Percentiles rank a stretch among this genome's conserved stretches.
These are phyloP conservation scores for Engraulis encrasicolus DNA, from an alignment of 2,113 vertebrate genomes.

Conservation along the genomic window DNA sequence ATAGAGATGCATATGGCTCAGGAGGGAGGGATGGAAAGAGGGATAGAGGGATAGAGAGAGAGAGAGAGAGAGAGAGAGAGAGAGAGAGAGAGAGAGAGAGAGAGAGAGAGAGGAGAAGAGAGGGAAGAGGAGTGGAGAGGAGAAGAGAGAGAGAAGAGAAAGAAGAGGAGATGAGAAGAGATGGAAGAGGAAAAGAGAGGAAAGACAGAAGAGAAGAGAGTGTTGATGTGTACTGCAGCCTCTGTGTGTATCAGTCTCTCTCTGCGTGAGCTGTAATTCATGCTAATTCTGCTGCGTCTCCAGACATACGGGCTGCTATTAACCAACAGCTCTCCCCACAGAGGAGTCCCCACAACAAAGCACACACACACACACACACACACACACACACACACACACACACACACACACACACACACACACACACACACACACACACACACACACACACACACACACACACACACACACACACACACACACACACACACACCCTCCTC, in stretches of 20 bases:
- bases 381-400: too few relatives aligned
- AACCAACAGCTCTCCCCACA: conserved; percentile 36
- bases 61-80: conserved; percentile 18
- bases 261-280: conserved; percentile 40
- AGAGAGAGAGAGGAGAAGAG: conserved; percentile 28
- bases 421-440: too few relatives aligned
- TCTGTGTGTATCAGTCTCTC: conserved; percentile 27
- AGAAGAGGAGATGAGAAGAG: not conserved
- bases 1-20: too few relatives aligned
- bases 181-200: not conserved
- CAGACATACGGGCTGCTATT: conserved; percentile 24
- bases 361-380: too few relatives aligned
- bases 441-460: too few relatives aligned
- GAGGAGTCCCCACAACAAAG: conserved; percentile 34
- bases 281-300: conserved; percentile 31
- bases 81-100: conserved; percentile 18
- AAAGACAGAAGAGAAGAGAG: conserved; percentile 26
- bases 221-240: conserved; percentile 31
- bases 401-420: too few relatives aligned
- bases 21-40: too few relatives aligned
- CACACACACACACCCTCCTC: too few relatives aligned
- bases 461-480: too few relatives aligned
- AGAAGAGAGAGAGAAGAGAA: too few relatives aligned
- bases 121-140: too few relatives aligned
- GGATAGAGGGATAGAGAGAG: not conserved